Evolutionary conservation across 2,113 vertebrate genomes (phyloP), one percentile per base, ranked within the genome.

Genomic region (Carassius carassius): DNA sequence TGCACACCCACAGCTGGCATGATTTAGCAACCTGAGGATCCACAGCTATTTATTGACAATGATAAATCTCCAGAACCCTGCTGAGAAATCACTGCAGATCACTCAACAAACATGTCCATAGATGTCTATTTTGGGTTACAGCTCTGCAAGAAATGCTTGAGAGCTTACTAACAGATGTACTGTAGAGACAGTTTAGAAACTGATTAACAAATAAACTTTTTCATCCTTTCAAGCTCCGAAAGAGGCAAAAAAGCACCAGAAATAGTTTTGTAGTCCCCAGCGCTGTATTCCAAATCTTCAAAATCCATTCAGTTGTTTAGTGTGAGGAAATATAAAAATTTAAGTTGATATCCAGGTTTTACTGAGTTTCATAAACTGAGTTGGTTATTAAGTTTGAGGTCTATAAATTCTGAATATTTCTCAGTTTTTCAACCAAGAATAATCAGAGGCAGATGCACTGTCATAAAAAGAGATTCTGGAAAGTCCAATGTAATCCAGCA

Each of bases 1-100:
- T 83, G 90, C 81, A 91, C 63, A 90, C 84, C 89, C 83, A 88
- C 91, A 92, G 92, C 92, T 93, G 93, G 86, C 86, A 47, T 16
- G 44, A 80, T 51, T 63, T 84, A 51, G n/a, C 62, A 4, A 74
- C 54, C 35, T 54, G 29, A 19, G 79, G 51, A 84, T 82, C 49
- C 58, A 86, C 79, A 56, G 73, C 29, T 78, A 78, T 86, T 78
- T 82, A 69, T 78, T 56, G 41, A 12, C 17, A 32, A 32, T 70
- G 63, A 70, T 14, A 81, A 81, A 51, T 5, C 83, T 56, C 58
- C 49, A 78, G 25, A 67, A 72, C 49, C 74, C 29, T 54, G 25
- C 29, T 41, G 63, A 69, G 56, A 41, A 67, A 41, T 76, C 56
- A 83, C 19, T 51, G 78, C 44, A 13, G 23, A 17, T 60, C 21